Percentiles rank a stretch among this genome's conserved stretches.
These are phyloP conservation scores for Karalla daura DNA, from an alignment of 2,797 vertebrate species.

Conservation along the genomic window DNA sequence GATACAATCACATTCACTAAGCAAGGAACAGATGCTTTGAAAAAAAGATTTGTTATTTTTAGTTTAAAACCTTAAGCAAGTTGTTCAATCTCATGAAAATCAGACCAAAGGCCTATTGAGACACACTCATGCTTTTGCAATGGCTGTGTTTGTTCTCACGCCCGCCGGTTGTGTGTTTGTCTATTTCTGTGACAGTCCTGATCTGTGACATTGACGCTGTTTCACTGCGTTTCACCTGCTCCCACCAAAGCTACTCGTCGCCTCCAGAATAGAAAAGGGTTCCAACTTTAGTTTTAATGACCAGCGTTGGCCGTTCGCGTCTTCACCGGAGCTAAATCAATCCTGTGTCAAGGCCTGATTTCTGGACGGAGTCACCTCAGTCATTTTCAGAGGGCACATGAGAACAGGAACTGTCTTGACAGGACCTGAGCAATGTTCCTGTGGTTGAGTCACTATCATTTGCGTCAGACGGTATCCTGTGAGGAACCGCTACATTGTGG, in stretches of 20 bases:
- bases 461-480: too few relatives aligned
- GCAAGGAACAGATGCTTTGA: not conserved
- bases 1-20: not conserved
- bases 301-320: not conserved
- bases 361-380: too few relatives aligned
- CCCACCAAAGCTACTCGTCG: constrained; percentile 12
- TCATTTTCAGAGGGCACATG: too few relatives aligned
- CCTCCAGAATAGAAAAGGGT: constrained; percentile 23
- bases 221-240: too few relatives aligned
- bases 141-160: not conserved
- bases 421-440: too few relatives aligned
- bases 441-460: too few relatives aligned
- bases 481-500: too few relatives aligned
- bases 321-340: not conserved
- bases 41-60: not conserved
- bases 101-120: too few relatives aligned
- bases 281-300: constrained; percentile 31
- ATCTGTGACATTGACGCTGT: constrained; percentile 25
- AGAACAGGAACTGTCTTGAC: too few relatives aligned
- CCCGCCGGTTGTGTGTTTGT: too few relatives aligned
- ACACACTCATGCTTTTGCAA: not conserved
- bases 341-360: not conserved
- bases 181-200: constrained; percentile 1
- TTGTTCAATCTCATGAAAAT: too few relatives aligned
- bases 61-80: too few relatives aligned